Base-by-base conservation (phyloP, 2,888 invertebrate species). In the Eristalis pertinax region DNA sequence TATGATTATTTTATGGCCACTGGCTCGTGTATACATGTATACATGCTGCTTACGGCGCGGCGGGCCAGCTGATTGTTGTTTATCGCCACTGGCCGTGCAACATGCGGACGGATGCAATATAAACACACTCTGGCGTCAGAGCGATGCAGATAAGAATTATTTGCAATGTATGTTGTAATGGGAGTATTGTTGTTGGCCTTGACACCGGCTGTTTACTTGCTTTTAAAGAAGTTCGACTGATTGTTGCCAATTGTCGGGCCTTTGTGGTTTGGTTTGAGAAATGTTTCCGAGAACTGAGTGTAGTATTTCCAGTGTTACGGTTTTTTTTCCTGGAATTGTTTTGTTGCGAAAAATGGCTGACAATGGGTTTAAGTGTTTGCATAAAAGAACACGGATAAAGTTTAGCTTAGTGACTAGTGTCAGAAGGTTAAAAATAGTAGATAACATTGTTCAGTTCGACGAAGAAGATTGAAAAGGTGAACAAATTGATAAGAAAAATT, bases 31-130 rank as follows among this genome's bases (percentile, higher is more conserved):
- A 74, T 74, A 79, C 67, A 83, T 83, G 83, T 79, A 13, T 83
- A 75, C 32, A 10, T 8, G 32, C 32, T 26, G 26, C n/a, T n/a
- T n/a, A n/a, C n/a, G n/a, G 5, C 4, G 5, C 56, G 35, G 75
- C 13, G 29, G 13, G 60, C 63, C 87, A 86, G 86, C 86, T 86
- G 86, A 83, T 87, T 79, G 79, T 75, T 83, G 83, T 79, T 83
- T 72, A 50, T 87, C 69, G 68, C 72, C 75, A 38, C 56, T 13
- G 22, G 13, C 8, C 24, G 58, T 77, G 78, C 83, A 84, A 80
- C 79, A 76, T 84, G 58, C 26, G 4, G 68, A 26, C n/a, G 24
- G n/a, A 72, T 26, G 32, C 41, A 70, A 67, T 10, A 63, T 43
- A 67, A 32, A 68, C 58, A 43, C 62, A 64, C 35, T 24, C 22